Evolutionary conservation across 2,113 vertebrate genomes (phyloP), one percentile per base, ranked within the genome.

Genomic region (Pteruthius melanotis): DNA sequence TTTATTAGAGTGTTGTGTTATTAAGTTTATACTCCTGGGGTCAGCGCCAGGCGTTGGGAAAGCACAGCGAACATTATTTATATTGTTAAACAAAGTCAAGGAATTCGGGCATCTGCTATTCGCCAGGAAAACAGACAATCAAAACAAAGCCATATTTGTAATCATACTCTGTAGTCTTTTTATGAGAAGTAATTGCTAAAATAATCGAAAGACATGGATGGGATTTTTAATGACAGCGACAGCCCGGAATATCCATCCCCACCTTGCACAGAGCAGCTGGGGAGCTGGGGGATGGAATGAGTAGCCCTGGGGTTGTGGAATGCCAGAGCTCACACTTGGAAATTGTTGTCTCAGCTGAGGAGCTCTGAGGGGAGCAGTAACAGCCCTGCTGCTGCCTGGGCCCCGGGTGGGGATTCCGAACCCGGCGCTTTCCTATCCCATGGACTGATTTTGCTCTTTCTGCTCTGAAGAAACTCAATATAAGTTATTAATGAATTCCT

Each of bases 161-260:
- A 94, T 96, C 93, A 80, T 63, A 40, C 82, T 96, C 92, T 45
- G 83, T 71, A 76, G 93, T 39, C 77, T 89, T 96, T 95, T 92
- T 84, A 94, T 89, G 95, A 56, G 92, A 50, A 61, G 68, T 91
- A 94, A 96, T 96, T 94, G 70, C 83, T 59, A 87, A 97, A 95
- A 96, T 97, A 94, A 97, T 95, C 66, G 14, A 39, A 81, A 94
- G 84, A 35, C 83, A 23, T 75, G 95, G 93, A 68, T 82, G 79
- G 56, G 93, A 60, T 94, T 94, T 88, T 91, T 90, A 95, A 95
- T 84, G 82, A 50, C 90, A 81, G 75, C 4, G 0, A 65, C 22
- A 49, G 69, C 70, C 83, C 42, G 82, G 49, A 54, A 70, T 61
- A 17, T 19, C 49, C 84, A 83, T 80, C 77, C 31, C 85, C 28